A percentile compares a stretch with the other conserved stretches of the same genome.
phyloP scores from a whole-genome alignment of 2,113 vertebrate species.

The Catagonus wagneri region DNA sequence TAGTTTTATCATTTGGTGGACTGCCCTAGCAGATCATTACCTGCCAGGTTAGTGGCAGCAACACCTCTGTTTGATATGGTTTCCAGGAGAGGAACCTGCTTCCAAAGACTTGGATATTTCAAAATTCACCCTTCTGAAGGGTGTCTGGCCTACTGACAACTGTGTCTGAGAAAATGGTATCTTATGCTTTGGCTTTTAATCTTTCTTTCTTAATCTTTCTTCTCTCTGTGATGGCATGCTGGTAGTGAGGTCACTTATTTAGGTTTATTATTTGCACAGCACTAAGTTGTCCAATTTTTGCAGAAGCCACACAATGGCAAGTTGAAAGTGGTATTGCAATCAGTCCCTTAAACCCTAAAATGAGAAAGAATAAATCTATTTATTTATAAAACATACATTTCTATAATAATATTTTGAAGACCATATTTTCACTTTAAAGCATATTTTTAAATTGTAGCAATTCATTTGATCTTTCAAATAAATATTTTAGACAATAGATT shows the following conservation, averaged over 20 bases:
- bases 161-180: not conserved
- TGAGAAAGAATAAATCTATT: not conserved
- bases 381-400: not conserved
- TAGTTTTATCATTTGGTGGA: not conserved
- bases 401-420: not conserved
- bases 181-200: not conserved
- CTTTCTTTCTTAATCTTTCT: not conserved
- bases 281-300: not conserved
- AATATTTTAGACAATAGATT: not conserved
- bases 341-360: not conserved
- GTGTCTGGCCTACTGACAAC: not conserved
- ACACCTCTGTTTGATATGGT: too few species aligned
- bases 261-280: not conserved
- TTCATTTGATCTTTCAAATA: not conserved
- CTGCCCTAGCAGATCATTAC: not conserved
- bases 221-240: not conserved
- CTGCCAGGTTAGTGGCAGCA: not conserved
- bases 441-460: not conserved
- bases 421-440: not conserved
- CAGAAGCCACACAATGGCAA: not conserved
- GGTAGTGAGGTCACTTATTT: not conserved
- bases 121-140: not conserved
- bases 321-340: not conserved
- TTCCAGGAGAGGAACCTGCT: not conserved
- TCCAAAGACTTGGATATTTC: not conserved